Evolutionary conservation across 53 echinoderm and acorn worm genomes (phyloP).

Genomic region (Paracentrotus lividus): DNA sequence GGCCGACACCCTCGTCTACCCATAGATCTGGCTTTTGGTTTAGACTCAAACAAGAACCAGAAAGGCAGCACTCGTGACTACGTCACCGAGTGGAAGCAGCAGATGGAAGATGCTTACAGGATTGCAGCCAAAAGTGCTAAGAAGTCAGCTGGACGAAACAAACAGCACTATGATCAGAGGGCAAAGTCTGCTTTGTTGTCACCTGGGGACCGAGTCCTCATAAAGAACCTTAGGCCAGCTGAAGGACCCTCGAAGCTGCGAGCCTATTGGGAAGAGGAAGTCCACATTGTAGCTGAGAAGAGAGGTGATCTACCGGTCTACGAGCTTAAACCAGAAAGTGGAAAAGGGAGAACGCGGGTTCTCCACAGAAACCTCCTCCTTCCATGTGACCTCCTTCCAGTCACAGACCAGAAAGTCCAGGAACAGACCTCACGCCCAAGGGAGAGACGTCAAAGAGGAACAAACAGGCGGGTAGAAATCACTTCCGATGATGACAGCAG

Average conservation of each 20-base stretch:
- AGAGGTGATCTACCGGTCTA: not conserved
- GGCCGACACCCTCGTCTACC: too few species aligned
- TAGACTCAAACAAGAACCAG: too few species aligned
- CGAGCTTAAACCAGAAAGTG: not conserved
- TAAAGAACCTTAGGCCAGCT: conserved; percentile 37
- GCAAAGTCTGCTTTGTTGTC: not conserved
- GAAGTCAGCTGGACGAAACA: conserved; percentile 23
- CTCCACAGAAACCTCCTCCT: not conserved
- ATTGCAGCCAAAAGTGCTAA: conserved; percentile 16
- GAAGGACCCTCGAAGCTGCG: not conserved
- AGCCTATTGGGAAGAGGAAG: not conserved
- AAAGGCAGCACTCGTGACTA: not conserved
- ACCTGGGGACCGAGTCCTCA: conserved; percentile 73
- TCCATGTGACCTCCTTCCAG: not conserved
- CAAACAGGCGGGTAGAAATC: too few species aligned
- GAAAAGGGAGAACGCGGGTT: not conserved
- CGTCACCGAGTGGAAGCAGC: conserved; percentile 57
- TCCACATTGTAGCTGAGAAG: not conserved
- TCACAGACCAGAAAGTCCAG: too few species aligned
- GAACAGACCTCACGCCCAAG: too few species aligned
- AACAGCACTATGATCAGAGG: conserved; percentile 61
- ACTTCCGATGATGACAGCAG: too few species aligned
- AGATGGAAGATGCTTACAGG: conserved; percentile 67
- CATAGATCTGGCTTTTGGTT: too few species aligned
- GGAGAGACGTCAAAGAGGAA: too few species aligned